Base-by-base conservation (phyloP, 2,113 vertebrate species). In the Oreocharis arfaki region DNA sequence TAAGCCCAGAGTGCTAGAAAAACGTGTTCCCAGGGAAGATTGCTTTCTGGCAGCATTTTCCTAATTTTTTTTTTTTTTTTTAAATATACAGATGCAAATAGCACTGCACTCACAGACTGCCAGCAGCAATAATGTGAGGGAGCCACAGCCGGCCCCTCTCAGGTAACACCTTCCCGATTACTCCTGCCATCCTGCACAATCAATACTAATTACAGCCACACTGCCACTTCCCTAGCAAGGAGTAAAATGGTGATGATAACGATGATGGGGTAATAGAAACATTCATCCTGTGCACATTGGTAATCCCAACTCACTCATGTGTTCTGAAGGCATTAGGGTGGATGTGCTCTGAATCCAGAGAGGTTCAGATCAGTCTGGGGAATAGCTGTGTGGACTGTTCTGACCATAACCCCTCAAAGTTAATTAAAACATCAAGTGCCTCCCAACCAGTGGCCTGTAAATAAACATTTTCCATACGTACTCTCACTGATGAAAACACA, bases 301-400 rank as follows among this genome's bases (percentile, higher is more conserved):
- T 35, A 92, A 87, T 81, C 69, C 11, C 2, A 78, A 20, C 42
- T 87, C 83, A 17, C 53, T 86, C 76, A 7, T 18, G 55, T 32
- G 71, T n/a, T 90, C 73, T 24, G 2, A 56, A 80, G 57, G 53
- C 77, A n/a, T 76, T 47, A 75, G 60, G 42, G 63, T 47, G 15
- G 60, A 84, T 93, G 82, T 75, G 84, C 63, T 84, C 88, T 69
- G 91, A 86, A 87, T 81, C 68, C 75, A 76, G 83, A 95, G 65
- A 46, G 78, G 42, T 39, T 76, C 80, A 47, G 28, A 55, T 37
- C 61, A 71, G 53, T 7, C 10, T 63, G 26, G 0, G 2, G 28
- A 71, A 49, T 13, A 63, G 47, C 41, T 70, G 18, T 55, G 55
- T 64, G 61, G 70, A 59, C 46, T 4, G 0, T 74, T 89, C 56